These are phyloP conservation scores for Centropristis striata DNA, from an alignment of 2,113 vertebrate genomes.

Conservation along the genomic window DNA sequence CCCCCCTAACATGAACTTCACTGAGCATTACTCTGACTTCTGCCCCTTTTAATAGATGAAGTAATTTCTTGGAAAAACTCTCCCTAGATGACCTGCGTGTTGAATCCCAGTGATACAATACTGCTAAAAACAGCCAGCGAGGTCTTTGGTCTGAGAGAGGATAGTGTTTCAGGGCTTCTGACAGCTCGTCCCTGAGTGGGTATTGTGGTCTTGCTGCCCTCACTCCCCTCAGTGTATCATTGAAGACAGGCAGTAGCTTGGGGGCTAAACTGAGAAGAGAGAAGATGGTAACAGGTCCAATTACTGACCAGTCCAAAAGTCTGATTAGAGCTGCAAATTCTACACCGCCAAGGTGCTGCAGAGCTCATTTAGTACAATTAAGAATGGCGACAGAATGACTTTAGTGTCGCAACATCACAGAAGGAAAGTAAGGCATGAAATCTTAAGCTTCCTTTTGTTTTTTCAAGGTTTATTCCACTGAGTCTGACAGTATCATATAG, in stretches of 20 bases:
- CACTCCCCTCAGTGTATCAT: constrained; percentile 61
- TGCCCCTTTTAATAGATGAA: constrained; percentile 49
- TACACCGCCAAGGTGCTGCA: constrained; percentile 6
- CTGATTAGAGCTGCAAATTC: constrained; percentile 65
- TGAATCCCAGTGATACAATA: constrained; percentile 49
- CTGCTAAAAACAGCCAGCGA: constrained; percentile 50
- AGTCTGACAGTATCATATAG: neutral
- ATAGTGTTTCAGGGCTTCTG: constrained; percentile 79
- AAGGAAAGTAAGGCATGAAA: neutral
- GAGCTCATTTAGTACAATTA: constrained; percentile 22
- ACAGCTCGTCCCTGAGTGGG: constrained; percentile 74
- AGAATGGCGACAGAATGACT: neutral
- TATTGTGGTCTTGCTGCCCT: constrained; percentile 69
- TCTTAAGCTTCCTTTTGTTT: constrained; percentile 1
- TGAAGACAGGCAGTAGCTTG: constrained; percentile 74
- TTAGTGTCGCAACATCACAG: neutral
- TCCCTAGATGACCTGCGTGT: constrained; percentile 65
- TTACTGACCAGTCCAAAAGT: constrained; percentile 73
- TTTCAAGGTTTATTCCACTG: neutral
- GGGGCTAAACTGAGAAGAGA: constrained; percentile 68
- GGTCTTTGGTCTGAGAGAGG: constrained; percentile 58
- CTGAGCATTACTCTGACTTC: constrained; percentile 27
- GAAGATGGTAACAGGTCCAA: constrained; percentile 70
- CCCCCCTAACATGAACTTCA: constrained; percentile 31
- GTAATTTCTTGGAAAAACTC: constrained; percentile 52